Base-by-base conservation (phyloP, 30 jellyfish, hydroid and myxozoan species). In the Clytia hemisphaerica region DNA sequence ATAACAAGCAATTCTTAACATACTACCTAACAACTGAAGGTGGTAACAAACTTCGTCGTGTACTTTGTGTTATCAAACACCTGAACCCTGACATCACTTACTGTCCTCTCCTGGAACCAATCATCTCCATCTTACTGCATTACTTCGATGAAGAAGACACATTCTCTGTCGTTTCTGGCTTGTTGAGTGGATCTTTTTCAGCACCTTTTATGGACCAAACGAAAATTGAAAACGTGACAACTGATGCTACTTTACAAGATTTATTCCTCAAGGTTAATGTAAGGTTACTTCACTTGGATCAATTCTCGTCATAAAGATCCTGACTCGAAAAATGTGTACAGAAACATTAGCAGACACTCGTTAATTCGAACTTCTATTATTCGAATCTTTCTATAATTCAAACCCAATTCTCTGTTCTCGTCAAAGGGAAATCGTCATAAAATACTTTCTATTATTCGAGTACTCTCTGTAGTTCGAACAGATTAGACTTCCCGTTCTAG, bases 111-210 rank as follows among this genome's bases (percentile, higher is more conserved):
- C 77, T 86, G 19, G 94, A 86, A 72, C 92, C 85, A 54, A 79
- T 86, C 42, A 92, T 77, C 16, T 86, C 94, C 1, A 61, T 86
- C 19, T 72, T 79, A 35, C 60, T 86, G 78, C 96, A 86, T 61
- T 86, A 78, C 70, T 73, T 86, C 94, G 92, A 86, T 15, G 96
- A 79, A 19, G 96, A 68, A 7, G 91, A 91, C 82, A 65, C 91
- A 26, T 86, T 86, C 79, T 94, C 96, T 5, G 73, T 91, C 58
- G 35, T 86, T 36, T 60, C 96, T 28, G 85, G 94, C 26, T 66
- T 86, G 91, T 92, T 86, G 1, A 72, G 77, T 12, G 76, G 76
- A 12, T 58, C 45, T 45, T n/a, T n/a, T n/a, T 44, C 61, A 46
- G 54, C 44, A 48, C 38, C 67, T 15, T 70, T 75, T 32, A 61